These are phyloP conservation scores for Oithona nana DNA, from an alignment of 2,888 invertebrate species.

Conservation along the genomic window DNA sequence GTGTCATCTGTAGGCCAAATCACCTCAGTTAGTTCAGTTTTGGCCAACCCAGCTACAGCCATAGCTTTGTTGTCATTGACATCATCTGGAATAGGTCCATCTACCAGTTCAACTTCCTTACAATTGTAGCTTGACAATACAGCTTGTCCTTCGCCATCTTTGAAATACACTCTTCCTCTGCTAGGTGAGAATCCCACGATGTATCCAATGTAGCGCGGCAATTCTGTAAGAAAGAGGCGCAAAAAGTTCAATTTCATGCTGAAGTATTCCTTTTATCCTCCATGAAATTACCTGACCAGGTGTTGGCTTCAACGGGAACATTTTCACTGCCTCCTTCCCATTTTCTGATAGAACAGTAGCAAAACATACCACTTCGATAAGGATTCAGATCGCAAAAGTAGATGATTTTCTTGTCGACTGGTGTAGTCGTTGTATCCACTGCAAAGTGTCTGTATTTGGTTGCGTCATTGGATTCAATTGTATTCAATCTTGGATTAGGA, in stretches of 20 bases:
- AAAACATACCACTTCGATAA: not conserved
- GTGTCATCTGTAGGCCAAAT: not conserved
- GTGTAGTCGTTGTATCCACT: not conserved
- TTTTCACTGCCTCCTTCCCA: no score
- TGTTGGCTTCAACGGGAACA: no score
- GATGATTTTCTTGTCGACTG: not conserved
- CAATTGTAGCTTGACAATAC: not conserved
- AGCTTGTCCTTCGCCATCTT: not conserved
- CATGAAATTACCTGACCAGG: not conserved
- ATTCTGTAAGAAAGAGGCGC: not conserved
- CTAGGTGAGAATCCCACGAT: not conserved
- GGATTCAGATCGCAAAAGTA: slow-evolving; percentile 1
- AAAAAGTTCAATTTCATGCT: no score
- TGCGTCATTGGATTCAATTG: not conserved
- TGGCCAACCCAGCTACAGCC: not conserved
- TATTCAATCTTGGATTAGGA: not conserved
- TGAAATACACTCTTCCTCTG: not conserved
- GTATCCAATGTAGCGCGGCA: not conserved
- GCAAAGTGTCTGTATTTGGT: not conserved
- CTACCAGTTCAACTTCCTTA: not conserved
- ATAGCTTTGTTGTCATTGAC: not conserved
- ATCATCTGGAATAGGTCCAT: not conserved
- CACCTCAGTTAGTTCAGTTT: not conserved
- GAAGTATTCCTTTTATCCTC: no score
- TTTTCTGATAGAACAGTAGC: not conserved